Conservation (phyloP, 2,888 invertebrate genomes). For the Dicranocentrus wangi region DNA sequence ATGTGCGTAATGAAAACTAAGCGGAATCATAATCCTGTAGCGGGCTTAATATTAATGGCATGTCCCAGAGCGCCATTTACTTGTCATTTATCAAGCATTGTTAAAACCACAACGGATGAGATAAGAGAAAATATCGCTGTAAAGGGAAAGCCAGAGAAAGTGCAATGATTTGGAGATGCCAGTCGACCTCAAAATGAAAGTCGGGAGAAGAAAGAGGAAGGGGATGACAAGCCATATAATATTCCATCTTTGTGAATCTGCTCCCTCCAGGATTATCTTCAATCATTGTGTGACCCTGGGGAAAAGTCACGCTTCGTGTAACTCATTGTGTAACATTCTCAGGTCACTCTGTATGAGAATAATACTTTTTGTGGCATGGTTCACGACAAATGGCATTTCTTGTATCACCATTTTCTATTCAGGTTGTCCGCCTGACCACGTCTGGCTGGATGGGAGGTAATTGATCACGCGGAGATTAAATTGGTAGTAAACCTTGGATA, state of each 20-base stretch:
- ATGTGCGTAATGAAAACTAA: slow-evolving; percentile 2
- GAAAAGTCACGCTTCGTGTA: neutral
- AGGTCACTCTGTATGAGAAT: too few species aligned
- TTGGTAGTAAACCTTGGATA: too few species aligned
- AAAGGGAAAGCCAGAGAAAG: neutral
- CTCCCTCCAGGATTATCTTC: neutral
- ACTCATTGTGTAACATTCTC: too few species aligned
- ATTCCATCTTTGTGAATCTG: neutral
- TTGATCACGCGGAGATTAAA: too few species aligned
- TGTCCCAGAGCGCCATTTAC: slow-evolving; percentile 13
- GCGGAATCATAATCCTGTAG: neutral
- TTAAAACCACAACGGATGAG: neutral
- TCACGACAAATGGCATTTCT: too few species aligned
- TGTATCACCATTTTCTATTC: too few species aligned
- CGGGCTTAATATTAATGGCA: slow-evolving; percentile 11
- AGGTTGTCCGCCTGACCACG: too few species aligned
- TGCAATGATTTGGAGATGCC: neutral
- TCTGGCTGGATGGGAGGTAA: too few species aligned
- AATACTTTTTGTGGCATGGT: too few species aligned
- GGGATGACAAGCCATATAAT: neutral
- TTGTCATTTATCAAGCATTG: neutral
- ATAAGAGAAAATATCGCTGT: neutral
- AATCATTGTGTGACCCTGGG: neutral
- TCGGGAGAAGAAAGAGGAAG: too few species aligned
- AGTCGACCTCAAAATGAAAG: too few species aligned